Percentiles rank a stretch among this genome's conserved stretches.
Evolutionary conservation across 2,797 vertebrate species (phyloP).

Genomic region (Ceryle rudis): DNA sequence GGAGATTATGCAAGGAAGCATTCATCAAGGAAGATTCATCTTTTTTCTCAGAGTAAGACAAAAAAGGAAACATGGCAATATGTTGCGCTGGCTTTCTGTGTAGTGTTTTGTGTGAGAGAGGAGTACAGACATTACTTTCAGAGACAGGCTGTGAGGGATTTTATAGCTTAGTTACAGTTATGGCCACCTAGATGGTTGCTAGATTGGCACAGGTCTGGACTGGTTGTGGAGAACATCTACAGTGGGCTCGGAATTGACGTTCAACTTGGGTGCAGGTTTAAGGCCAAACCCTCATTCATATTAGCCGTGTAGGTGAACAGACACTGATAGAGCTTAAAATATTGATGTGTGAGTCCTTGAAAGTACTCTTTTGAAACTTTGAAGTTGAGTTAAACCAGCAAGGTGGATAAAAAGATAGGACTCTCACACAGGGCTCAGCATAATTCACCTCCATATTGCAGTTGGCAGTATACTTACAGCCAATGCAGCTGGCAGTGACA

Average conservation of each 20-base stretch:
- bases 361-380: background rate
- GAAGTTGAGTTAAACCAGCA: background rate
- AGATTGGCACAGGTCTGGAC: background rate
- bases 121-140: background rate
- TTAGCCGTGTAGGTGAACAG: background rate
- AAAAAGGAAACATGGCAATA: background rate
- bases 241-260: background rate
- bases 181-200: background rate
- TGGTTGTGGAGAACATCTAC: background rate
- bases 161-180: background rate
- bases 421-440: background rate
- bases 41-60: background rate
- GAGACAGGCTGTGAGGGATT: background rate
- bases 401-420: background rate
- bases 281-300: background rate
- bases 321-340: background rate
- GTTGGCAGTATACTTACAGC: background rate
- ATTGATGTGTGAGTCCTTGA: background rate
- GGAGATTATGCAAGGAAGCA: slow-evolving; percentile 35
- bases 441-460: background rate
- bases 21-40: slow-evolving; percentile 14
- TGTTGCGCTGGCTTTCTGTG: background rate
- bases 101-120: background rate
- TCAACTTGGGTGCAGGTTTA: background rate
- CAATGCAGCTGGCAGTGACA: background rate